Conservation (phyloP, 2,113 vertebrate genomes). For the Philantomba maxwellii region DNA sequence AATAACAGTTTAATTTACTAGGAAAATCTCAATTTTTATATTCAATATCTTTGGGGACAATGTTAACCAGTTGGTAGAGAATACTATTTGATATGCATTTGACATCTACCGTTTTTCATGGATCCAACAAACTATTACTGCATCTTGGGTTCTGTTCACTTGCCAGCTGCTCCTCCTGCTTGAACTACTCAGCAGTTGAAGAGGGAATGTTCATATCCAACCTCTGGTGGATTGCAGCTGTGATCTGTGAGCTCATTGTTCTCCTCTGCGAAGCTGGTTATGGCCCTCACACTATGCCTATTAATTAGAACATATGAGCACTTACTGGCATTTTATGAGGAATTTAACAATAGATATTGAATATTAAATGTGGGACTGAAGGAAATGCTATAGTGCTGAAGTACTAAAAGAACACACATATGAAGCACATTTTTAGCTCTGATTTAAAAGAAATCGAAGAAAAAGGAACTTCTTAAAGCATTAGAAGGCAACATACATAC, state of each 20-base stretch:
- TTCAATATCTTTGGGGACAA: neutral
- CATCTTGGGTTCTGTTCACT: constrained; percentile 30
- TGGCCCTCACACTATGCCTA: constrained; percentile 65
- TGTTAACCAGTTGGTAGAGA: neutral
- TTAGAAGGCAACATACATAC: neutral
- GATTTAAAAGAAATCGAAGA: constrained; percentile 14
- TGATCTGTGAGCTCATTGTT: constrained; percentile 64
- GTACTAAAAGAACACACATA: neutral
- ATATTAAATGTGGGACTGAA: constrained; percentile 47
- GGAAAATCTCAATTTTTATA: neutral
- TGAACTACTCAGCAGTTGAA: constrained; percentile 53
- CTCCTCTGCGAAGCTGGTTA: constrained; percentile 53
- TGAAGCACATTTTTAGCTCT: neutral
- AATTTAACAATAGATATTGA: constrained; percentile 58
- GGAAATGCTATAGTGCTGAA: neutral
- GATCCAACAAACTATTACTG: constrained; percentile 28
- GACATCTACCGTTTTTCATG: constrained; percentile 48
- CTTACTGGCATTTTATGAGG: constrained; percentile 55
- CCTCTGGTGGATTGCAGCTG: constrained; percentile 70
- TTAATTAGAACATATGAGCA: constrained; percentile 69
- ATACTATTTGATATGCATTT: constrained; percentile 41
- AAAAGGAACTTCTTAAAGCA: neutral
- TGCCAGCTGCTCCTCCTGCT: constrained; percentile 63
- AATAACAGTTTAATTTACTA: neutral
- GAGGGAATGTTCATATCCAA: constrained; percentile 56